Evolutionary conservation across 2,797 vertebrate genomes (phyloP).

Genomic region (Denticeps clupeoides): DNA sequence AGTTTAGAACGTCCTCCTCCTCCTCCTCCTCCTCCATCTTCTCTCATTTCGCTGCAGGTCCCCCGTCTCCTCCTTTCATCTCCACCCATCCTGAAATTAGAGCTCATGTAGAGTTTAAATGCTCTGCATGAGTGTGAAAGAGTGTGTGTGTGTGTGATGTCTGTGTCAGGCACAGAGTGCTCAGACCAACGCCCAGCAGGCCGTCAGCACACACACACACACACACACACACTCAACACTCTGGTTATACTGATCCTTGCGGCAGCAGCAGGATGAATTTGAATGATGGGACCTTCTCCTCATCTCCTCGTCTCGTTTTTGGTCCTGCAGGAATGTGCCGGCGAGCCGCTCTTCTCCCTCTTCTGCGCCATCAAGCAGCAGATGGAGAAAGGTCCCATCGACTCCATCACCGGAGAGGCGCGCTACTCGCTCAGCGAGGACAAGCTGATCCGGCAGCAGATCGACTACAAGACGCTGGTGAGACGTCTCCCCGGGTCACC

Average conservation of each 20-base stretch:
- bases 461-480: constrained; percentile 97
- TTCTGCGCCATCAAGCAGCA: constrained; percentile 98
- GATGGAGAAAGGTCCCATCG: constrained; percentile 98
- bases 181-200: background rate
- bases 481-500: background rate
- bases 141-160: background rate
- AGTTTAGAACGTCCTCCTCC: background rate
- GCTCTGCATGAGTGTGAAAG: constrained; percentile 12
- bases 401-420: constrained; percentile 92
- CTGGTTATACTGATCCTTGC: background rate
- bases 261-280: no score
- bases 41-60: background rate
- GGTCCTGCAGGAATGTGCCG: constrained; percentile 85
- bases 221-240: background rate
- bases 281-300: no score
- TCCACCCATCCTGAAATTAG: background rate
- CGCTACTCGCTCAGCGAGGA: constrained; percentile 95
- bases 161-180: no score
- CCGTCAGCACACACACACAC: background rate
- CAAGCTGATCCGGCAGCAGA: constrained; percentile 97
- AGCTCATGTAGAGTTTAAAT: background rate
- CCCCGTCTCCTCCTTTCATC: background rate
- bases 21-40: background rate
- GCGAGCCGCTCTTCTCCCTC: constrained; percentile 90
- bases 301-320: no score